Percentiles rank a stretch among this genome's conserved stretches.
Conservation (phyloP, 2,888 invertebrate species). For the Halictus ligatus region DNA sequence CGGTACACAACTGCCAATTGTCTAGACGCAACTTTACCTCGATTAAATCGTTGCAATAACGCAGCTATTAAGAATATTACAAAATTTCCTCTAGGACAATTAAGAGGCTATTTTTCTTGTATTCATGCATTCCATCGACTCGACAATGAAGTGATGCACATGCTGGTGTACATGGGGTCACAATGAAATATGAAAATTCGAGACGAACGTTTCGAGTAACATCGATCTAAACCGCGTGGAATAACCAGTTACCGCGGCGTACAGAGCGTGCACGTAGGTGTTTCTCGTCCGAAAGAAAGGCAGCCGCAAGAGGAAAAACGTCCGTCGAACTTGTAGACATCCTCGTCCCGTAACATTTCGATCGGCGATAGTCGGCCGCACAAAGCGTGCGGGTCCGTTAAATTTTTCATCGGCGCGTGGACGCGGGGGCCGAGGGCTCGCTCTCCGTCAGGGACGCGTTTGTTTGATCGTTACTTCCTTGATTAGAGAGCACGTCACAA, state of each 20-base stretch:
- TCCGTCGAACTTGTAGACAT: not conserved
- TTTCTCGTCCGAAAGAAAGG: not conserved
- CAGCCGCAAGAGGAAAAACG: not conserved
- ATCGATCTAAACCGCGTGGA: not conserved
- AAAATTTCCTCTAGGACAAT: not conserved
- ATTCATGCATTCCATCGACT: not conserved
- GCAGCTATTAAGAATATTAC: not conserved
- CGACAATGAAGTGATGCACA: fast-evolving
- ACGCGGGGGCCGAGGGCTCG: conserved; percentile 10
- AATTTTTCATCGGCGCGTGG: conserved; percentile 34
- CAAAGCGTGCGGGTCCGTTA: conserved; percentile 15
- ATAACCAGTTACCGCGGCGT: not conserved
- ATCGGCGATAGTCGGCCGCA: conserved; percentile 20
- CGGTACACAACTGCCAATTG: not conserved
- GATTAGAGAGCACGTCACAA: conserved; percentile 63
- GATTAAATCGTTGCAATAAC: not conserved
- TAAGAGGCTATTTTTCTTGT: not conserved
- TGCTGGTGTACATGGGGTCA: not conserved
- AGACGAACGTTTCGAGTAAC: not conserved
- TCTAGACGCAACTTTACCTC: not conserved
- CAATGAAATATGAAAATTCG: not conserved
- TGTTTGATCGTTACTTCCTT: conserved; percentile 68
- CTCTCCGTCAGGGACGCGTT: conserved; percentile 24
- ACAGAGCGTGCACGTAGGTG: not conserved
- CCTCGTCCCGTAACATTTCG: conserved; percentile 10